Base-by-base conservation (phyloP, 2,888 invertebrate genomes). In the Abrostola triplasia region DNA sequence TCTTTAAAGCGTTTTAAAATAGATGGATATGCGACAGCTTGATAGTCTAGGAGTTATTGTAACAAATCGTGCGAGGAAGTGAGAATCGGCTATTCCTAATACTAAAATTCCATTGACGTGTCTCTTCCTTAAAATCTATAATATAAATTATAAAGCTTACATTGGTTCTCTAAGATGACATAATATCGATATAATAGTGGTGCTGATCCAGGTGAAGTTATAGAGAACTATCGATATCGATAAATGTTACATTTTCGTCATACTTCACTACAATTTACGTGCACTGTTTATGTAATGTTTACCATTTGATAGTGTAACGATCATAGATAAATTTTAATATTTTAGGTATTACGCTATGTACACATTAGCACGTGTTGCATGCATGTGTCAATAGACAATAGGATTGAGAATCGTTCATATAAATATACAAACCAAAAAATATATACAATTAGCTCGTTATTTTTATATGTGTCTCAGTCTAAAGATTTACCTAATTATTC, bases 281-380 rank as follows among this genome's bases (percentile, higher is more conserved):
- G 78, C 78, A 78, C 78, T 47, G 41, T 67, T 65, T 76, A 58
- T 69, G 48, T 75, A 77, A 73, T 63, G 44, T 70, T 73, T 76
- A 73, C 65, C 59, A 64, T 64, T 77, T 70, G 70, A 77, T 70
- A 76, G 66, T 60, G 36, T 68, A 74, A 61, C 60, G 47, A 61
- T 57, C 55, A 71, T 67, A 68, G 61, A 65, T 63, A 58, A 53
- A 65, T 49, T 61, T 64, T 56, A 55, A 63, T 64, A 66, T 57
- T 75, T 63, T 62, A 68, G 61, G 42, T 59, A 67, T 49, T 62
- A 52, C 64, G 60, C 63, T 73, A 54, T 73, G 74, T 76, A 73
- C 62, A 70, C 70, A 56, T 44, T 44, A 9, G 51, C 38, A 41
- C 54, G 59, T 52, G 9, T 44, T 47, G 24, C 44, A 48, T 9